Evolutionary conservation across 1,140 invertebrate genomes (phyloP), one percentile per base, ranked within the genome.

Genomic region (Musca domestica): DNA sequence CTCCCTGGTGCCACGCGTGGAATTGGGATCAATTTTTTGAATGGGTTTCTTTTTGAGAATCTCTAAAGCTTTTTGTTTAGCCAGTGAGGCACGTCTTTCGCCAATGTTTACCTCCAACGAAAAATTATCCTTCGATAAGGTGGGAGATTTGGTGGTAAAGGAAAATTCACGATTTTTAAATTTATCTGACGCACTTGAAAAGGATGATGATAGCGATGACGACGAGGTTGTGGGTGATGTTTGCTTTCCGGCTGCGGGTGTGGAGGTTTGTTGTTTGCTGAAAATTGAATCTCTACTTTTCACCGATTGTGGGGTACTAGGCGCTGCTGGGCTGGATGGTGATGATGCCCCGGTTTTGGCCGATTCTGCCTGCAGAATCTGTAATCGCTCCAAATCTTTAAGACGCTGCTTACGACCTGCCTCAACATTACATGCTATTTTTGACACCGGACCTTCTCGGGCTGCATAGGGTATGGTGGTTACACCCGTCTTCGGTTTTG

Each of bases 21-120:
- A 88, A 75, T 92, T 91, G 2, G 91, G 90, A 84, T 93, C 86
- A 1, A 82, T 78, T 88, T 88, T 76, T 86, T 85, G 67, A 89
- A 85, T n/a, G 78, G 86, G 47, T 87, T 91, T 82, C 86, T 88
- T 82, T 85, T 82, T 81, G 85, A 86, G 7, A 89, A 81, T 17
- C 15, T 75, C 71, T 6, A 75, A 75, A n/a, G 92, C 92, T 81
- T 88, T 92, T 52, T 84, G 58, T 76, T 90, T 91, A 1, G 88
- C 87, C 73, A 77, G 80, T 66, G 87, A 84, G 10, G 85, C 82
- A 71, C 84, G 83, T 84, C 78, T 85, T 81, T 49, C 83, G 77
- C 88, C 85, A 9, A 86, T 71, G 54, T 86, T 89, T 61, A 92
- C 81, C 73, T 91, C 89, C 41, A 92, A 85, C 1, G 74, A 82